A percentile compares a stretch with the other conserved stretches of the same genome.
phyloP scores from a whole-genome alignment of 2,888 invertebrate species.

The Marasmarcha lunaedactyla region DNA sequence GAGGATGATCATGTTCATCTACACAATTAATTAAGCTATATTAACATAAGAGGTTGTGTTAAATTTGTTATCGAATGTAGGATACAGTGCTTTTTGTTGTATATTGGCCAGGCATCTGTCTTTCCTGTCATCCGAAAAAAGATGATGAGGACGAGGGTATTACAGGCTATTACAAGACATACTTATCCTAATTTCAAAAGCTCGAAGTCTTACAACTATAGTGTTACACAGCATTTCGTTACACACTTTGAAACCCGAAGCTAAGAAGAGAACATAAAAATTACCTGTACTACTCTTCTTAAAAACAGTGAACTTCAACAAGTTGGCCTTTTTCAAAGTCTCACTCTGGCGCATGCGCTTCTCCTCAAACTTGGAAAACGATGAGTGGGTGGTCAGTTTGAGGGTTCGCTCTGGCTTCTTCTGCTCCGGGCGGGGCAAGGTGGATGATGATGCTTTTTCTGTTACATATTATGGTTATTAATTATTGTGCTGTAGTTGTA shows the following conservation, averaged over 20 bases:
- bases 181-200: no score
- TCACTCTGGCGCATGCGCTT: slow-evolving; percentile 84
- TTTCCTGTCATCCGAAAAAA: no score
- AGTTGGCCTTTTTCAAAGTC: slow-evolving; percentile 77
- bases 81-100: no score
- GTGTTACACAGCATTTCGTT: no score
- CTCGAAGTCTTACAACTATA: no score
- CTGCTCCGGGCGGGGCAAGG: slow-evolving; percentile 44
- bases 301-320: slow-evolving; percentile 81
- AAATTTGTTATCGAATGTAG: no score
- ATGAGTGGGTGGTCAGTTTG: slow-evolving; percentile 49
- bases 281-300: slow-evolving; percentile 78
- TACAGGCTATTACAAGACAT: no score
- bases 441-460: slow-evolving; percentile 48
- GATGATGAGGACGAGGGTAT: no score
- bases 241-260: no score
- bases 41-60: background rate
- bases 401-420: slow-evolving; percentile 52
- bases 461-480: slow-evolving; percentile 10
- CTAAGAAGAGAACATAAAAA: no score
- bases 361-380: slow-evolving; percentile 88
- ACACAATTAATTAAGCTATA: no score
- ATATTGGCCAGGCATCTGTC: no score
- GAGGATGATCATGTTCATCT: slow-evolving; percentile 18
- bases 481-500: background rate